Percentiles rank a stretch among this genome's conserved stretches.
Evolutionary conservation across 2,888 invertebrate genomes (phyloP).

Genomic region (Lasioglossum leucozonium): DNA sequence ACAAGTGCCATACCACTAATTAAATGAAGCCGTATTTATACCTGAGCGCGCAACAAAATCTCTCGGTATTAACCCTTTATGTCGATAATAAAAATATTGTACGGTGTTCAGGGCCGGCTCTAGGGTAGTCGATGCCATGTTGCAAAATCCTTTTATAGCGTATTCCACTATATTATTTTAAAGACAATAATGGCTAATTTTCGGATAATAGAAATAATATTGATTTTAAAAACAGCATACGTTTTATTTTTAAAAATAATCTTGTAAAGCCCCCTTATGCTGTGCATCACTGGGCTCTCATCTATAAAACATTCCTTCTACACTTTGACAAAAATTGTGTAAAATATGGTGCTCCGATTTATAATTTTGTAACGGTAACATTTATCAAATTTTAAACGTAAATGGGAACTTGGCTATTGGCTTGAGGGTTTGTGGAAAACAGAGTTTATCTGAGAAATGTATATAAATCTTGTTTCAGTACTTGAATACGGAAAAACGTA

Average conservation of each 20-base stretch:
- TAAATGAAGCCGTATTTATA: not conserved
- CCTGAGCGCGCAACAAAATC: not conserved
- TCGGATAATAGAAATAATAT: no score
- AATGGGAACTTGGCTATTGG: not conserved
- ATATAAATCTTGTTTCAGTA: constrained; percentile 52
- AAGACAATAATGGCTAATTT: no score
- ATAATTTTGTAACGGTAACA: not conserved
- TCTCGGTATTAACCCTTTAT: not conserved
- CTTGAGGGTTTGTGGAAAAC: not conserved
- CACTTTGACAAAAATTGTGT: not conserved
- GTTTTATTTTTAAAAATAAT: no score
- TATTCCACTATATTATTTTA: no score
- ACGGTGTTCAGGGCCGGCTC: no score
- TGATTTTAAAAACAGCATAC: no score
- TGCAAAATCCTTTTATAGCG: no score
- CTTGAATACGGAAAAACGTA: constrained; percentile 24
- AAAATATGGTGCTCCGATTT: not conserved
- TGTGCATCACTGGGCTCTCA: no score
- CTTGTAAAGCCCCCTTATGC: no score
- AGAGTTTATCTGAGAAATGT: not conserved
- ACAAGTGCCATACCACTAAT: not conserved
- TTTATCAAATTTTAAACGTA: not conserved
- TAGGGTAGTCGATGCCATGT: no score
- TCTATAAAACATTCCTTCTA: not conserved
- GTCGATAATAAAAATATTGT: no score